These are phyloP conservation scores for Aselliscus stoliczkanus DNA, from an alignment of 2,797 vertebrate species.

Conservation along the genomic window DNA sequence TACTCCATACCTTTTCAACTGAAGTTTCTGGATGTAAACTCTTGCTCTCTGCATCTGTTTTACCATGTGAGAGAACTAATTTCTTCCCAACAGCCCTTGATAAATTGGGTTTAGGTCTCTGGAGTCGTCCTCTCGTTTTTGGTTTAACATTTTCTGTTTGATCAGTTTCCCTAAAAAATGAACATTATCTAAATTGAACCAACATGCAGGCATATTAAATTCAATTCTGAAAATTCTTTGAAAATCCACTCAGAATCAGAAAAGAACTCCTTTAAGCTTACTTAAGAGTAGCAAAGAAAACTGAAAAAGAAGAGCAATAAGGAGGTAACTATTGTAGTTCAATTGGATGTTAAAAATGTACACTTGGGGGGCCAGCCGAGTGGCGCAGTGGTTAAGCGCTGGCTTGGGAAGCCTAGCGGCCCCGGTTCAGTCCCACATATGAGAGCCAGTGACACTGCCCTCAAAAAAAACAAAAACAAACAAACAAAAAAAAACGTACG, in stretches of 20 bases:
- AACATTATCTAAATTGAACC: neutral
- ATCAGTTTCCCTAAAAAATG: conserved; percentile 72
- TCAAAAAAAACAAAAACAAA: no score
- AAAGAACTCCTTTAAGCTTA: neutral
- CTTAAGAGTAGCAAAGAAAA: neutral
- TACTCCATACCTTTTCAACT: conserved; percentile 73
- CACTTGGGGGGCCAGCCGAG: no score
- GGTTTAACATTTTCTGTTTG: conserved; percentile 57
- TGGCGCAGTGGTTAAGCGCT: no score
- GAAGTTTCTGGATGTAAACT: conserved; percentile 37
- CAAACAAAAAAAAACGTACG: neutral
- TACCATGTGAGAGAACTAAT: conserved; percentile 44
- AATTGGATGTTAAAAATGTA: neutral
- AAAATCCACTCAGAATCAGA: neutral
- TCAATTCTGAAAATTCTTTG: neutral
- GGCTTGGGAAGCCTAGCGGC: no score
- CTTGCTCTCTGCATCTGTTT: conserved; percentile 32
- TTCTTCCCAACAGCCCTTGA: conserved; percentile 67
- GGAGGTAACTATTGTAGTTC: neutral
- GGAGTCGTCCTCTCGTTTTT: conserved; percentile 43
- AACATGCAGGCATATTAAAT: neutral
- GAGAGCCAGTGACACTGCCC: no score
- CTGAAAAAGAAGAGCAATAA: neutral
- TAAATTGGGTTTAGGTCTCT: conserved; percentile 77
- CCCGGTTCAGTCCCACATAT: no score